Base-by-base conservation (phyloP, 1,140 invertebrate species). In the Anthonomus grandis region DNA sequence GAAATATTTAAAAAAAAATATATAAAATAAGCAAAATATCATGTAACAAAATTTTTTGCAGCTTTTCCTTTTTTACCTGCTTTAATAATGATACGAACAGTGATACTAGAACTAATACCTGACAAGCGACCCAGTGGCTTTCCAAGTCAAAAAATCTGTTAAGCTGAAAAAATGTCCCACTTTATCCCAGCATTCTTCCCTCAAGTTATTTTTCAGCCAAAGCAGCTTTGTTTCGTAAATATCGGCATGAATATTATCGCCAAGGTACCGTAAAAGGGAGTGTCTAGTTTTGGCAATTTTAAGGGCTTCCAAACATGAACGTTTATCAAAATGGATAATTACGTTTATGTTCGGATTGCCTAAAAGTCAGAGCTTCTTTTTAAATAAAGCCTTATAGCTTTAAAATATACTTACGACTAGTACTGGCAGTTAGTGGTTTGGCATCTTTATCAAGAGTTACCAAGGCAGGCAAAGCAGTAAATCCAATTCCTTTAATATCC, bases 241-340 rank as follows among this genome's bases (percentile, higher is more conserved):
- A 79, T 97, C 94, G 5, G 93, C 76, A 0, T 93, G 96, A 8
- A 97, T 86, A 72, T 84, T 87, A 1, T 93, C 93, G 8, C 95
- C 95, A 9, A 94, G 89, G 75, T 87, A 91, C 57, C 86, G 80
- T 0, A 97, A 77, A 9, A 94, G 81, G 18, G 80, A 66, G 76
- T 96, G 87, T 12, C 81, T 74, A 0, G 81, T 83, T 24, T 76
- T 76, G 71, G 95, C 97, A 12, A 97, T 95, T 15, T 82, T 75
- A n/a, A 85, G 78, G 0, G 93, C 90, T 78, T 97, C 89, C 36
- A 81, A 70, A 13, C 81, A 75, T 3, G 95, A 95, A 63, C 95
- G 76, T 69, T 97, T 94, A 73, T 98, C 95, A 91, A 96, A 90
- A 94, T 95, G 97, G 75, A 97, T 83, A 25, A 98, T 90, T 21